Evolutionary conservation across 2,888 invertebrate species (phyloP), one percentile per base, ranked within the genome.

Genomic region (Tetranychus truncatus): DNA sequence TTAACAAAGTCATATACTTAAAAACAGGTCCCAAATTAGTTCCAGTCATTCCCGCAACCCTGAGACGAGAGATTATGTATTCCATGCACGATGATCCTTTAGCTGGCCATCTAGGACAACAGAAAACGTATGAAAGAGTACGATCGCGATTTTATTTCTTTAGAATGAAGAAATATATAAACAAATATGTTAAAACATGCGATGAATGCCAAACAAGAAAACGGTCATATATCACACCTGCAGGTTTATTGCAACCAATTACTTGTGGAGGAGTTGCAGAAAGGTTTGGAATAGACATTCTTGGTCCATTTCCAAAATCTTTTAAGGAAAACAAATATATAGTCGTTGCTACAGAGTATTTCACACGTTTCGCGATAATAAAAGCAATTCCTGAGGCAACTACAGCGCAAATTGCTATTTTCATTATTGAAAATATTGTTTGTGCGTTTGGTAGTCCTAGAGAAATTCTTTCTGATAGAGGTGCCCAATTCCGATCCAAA

Each of bases 401-500:
- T 21, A 77, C 78, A 21, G 75, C 73, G n/a, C 69, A 73, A 72
- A 74, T 78, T 21, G 76, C 78, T 3, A 76, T 74, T 55, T 74
- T 77, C 20, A 34, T 79, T 8, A 75, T 78, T 0, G 74, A 78
- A 69, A 74, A 79, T 24, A 76, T 78, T 8, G 74, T 80, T 7
- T 77, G 75, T 55, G 75, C 75, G 9, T 78, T 77, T 77, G 78
- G 79, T 9, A 24, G 74, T 1, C 76, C 78, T 1, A 55, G 75
- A 20, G 74, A 77, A 72, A 71, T 78, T 20, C 77, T 79, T 6
- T 75, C 77, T 24, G 79, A 79, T 75, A 75, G 77, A 20, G 76
- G 76, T 4, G 15, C 11, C 1, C 72, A 75, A 1, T 76, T 77
- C n/a, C 34, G 71, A 72, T 24, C 46, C 72, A n/a, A 55, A 45